Base-by-base conservation (phyloP, 2,797 vertebrate genomes). In the Etheostoma nigrum region DNA sequence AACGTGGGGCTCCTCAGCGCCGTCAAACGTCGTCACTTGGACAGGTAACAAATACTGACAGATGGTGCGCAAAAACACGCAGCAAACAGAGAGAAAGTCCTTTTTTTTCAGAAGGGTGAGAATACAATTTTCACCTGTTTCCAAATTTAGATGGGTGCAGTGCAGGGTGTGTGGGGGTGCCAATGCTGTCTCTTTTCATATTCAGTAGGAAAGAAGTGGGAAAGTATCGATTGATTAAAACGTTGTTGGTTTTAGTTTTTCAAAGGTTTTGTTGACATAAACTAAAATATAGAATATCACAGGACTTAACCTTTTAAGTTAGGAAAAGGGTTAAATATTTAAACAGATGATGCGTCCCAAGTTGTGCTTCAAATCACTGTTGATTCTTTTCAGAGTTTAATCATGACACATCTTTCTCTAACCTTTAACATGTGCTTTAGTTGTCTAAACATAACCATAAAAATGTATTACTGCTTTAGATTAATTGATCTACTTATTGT, bases 11-110 rank as follows among this genome's bases (percentile, higher is more conserved):
- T 77, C 40, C 40, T 63, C 66, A 15, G 71, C 71, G 70, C 65
- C 58, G 57, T 84, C 72, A 61, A 61, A 65, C 71, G 30, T 27
- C 8, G 19, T 83, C 83, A 78, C 71, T n/a, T 62, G 72, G 47
- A 84, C 12, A 47, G 52, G 25, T 52, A 68, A 69, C 72, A 79
- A 47, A 66, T 45, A 69, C 67, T 77, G 84, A 86, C 83, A 90
- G 82, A 88, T 85, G 85, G 84, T 27, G 69, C 47, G 60, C 13
- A 69, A 67, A 76, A 59, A 69, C 81, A 78, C 8, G 30, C 55
- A 11, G 71, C 74, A 74, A 75, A 78, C 67, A 66, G 19, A 49
- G 60, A 67, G 36, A 66, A 42, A 7, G 42, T 67, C 23, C 33
- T 30, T 14, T 70, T 64, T 27, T 42, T 25, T 14, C n/a, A 45